These are phyloP conservation scores for Sebastes reedi DNA, from an alignment of 2,797 vertebrate species.

Conservation along the genomic window DNA sequence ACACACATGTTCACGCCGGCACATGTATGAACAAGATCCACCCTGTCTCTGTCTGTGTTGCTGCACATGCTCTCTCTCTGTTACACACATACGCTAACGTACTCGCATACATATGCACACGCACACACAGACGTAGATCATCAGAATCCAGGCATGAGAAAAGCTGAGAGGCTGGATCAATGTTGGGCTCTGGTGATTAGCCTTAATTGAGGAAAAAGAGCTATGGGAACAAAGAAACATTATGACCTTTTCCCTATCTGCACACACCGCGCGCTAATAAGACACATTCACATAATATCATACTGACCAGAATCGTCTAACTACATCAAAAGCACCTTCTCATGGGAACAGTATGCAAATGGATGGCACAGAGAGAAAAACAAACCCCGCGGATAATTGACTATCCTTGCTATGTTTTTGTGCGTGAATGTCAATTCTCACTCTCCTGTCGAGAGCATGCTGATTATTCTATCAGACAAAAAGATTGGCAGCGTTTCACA, in stretches of 20 bases:
- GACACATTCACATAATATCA: slow-evolving; percentile 75
- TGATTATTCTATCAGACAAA: slow-evolving; percentile 81
- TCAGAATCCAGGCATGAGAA: slow-evolving; percentile 69
- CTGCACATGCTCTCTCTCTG: slow-evolving; percentile 9
- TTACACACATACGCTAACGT: slow-evolving; percentile 1
- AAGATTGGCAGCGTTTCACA: slow-evolving; percentile 73
- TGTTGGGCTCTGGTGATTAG: slow-evolving; percentile 79
- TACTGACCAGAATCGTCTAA: slow-evolving; percentile 59
- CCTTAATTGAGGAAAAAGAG: slow-evolving; percentile 81
- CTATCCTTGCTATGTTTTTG: slow-evolving; percentile 72
- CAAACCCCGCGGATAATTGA: slow-evolving; percentile 74
- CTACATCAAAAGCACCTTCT: slow-evolving; percentile 72
- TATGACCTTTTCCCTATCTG: slow-evolving; percentile 81
- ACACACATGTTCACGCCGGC: slow-evolving; percentile 47
- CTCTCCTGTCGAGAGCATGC: slow-evolving; percentile 72
- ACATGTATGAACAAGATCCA: slow-evolving; percentile 49
- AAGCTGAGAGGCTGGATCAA: slow-evolving; percentile 79
- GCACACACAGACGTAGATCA: slow-evolving; percentile 15
- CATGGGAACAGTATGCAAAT: slow-evolving; percentile 71
- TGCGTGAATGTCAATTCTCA: slow-evolving; percentile 76
- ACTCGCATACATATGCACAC: neutral
- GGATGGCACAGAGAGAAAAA: slow-evolving; percentile 65
- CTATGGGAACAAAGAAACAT: slow-evolving; percentile 81
- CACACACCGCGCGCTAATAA: slow-evolving; percentile 69
- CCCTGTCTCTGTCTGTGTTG: slow-evolving; percentile 13